phyloP scores from a whole-genome alignment of 2,888 invertebrate genomes.

The Drosophila paracracens region DNA sequence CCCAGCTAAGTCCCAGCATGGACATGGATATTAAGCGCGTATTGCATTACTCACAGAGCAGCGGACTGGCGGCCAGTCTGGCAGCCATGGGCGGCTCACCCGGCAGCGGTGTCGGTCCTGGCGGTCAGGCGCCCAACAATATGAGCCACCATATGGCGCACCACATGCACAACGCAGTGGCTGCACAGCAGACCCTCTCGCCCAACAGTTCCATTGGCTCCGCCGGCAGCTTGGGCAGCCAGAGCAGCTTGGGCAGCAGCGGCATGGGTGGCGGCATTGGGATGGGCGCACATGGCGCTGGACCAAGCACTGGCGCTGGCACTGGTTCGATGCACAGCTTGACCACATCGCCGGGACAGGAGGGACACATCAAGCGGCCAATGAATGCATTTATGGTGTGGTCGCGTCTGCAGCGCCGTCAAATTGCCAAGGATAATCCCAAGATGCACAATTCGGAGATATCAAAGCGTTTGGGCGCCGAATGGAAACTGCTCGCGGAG shows the following conservation, averaged over 20 bases:
- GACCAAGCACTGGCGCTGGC: slow-evolving; percentile 24
- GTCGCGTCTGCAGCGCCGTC: slow-evolving; percentile 95
- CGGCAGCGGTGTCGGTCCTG: slow-evolving; percentile 78
- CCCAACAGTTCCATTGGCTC: slow-evolving; percentile 83
- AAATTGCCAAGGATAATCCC: slow-evolving; percentile 97
- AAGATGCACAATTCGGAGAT: slow-evolving; percentile 97
- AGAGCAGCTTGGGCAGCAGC: slow-evolving; percentile 68
- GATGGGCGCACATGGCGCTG: slow-evolving; percentile 46
- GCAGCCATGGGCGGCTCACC: slow-evolving; percentile 85
- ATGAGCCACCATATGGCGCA: slow-evolving; percentile 83
- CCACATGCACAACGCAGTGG: slow-evolving; percentile 70
- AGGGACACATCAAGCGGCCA: slow-evolving; percentile 96
- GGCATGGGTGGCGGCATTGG: slow-evolving; percentile 71
- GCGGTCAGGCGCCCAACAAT: slow-evolving; percentile 78
- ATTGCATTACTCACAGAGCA: slow-evolving; percentile 84
- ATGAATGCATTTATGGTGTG: slow-evolving; percentile 99
- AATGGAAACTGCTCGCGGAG: slow-evolving; percentile 96
- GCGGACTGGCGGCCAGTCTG: slow-evolving; percentile 82
- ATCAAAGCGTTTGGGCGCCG: slow-evolving; percentile 95
- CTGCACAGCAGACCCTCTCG: slow-evolving; percentile 81
- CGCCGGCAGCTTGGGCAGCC: slow-evolving; percentile 65
- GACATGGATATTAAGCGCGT: slow-evolving; percentile 85
- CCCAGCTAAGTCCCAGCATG: slow-evolving; percentile 76
- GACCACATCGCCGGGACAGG: slow-evolving; percentile 85
- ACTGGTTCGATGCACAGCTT: slow-evolving; percentile 71